A percentile compares a stretch with the other conserved stretches of the same genome.
phyloP scores from a whole-genome alignment of 1,140 invertebrate species.

The Drosophila eugracilis region DNA sequence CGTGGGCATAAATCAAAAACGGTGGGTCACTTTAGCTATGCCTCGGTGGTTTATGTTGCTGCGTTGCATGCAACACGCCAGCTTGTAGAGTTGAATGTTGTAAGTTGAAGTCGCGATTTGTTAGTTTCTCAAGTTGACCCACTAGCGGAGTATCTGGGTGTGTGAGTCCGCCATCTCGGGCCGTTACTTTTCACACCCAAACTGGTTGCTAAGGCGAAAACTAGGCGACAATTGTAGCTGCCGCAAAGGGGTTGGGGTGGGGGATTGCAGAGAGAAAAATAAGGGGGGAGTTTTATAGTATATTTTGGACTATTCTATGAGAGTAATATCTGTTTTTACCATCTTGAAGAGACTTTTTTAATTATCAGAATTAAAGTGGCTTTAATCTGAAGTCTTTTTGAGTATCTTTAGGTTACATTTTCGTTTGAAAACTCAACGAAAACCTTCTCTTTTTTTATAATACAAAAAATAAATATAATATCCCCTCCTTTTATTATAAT shows the following conservation, averaged over 20 bases:
- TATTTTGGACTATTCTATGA: too few relatives aligned
- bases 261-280: conserved; percentile 3
- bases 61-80: conserved; percentile 69
- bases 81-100: neutral
- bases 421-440: neutral
- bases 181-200: conserved; percentile 77
- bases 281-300: too few relatives aligned
- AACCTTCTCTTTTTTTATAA: too few relatives aligned
- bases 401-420: neutral
- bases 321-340: too few relatives aligned
- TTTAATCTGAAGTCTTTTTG: too few relatives aligned
- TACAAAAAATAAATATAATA: neutral
- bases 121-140: conserved; percentile 47
- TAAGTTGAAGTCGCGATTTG: conserved; percentile 14
- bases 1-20: conserved; percentile 73
- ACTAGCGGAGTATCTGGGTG: conserved; percentile 47
- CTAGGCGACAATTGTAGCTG: conserved; percentile 66
- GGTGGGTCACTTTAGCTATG: conserved; percentile 61
- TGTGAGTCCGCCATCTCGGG: conserved; percentile 18
- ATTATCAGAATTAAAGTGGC: too few relatives aligned
- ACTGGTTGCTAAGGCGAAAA: conserved; percentile 69
- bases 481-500: neutral
- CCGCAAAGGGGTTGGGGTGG: neutral
- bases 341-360: too few relatives aligned
- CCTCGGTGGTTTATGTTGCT: conserved; percentile 27